These are phyloP conservation scores for Volucella inflata DNA, from an alignment of 2,888 invertebrate genomes.

Conservation along the genomic window DNA sequence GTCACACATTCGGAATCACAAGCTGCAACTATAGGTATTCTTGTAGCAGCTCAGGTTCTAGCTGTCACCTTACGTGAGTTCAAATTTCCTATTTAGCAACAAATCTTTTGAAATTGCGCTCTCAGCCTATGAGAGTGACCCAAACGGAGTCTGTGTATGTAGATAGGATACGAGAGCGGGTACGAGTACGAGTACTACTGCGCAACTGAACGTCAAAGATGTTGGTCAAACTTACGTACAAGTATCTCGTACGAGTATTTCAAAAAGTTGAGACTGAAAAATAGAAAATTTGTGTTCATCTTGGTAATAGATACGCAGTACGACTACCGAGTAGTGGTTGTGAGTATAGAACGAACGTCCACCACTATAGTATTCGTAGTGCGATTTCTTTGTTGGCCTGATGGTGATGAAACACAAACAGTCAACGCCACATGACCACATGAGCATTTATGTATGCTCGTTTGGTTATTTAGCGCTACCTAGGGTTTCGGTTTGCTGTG, in stretches of 20 bases:
- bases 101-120: constrained; percentile 1
- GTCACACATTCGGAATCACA: constrained; percentile 52
- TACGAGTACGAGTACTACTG: neutral
- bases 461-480: neutral
- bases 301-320: constrained; percentile 62
- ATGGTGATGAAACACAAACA: constrained; percentile 62
- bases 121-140: constrained; percentile 1
- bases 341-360: neutral
- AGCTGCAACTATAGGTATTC: neutral
- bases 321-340: neutral
- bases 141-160: constrained; percentile 3
- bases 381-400: constrained; percentile 33
- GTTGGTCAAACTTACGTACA: constrained; percentile 39
- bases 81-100: constrained; percentile 57
- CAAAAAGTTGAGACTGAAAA: constrained; percentile 21
- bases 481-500: constrained; percentile 15
- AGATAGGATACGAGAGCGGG: no score
- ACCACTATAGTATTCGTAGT: constrained; percentile 8
- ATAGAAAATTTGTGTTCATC: constrained; percentile 65
- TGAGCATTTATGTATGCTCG: constrained; percentile 42
- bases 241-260: neutral
- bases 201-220: constrained; percentile 52
- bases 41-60: constrained; percentile 41
- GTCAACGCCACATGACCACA: constrained; percentile 50
- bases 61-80: constrained; percentile 57